Conservation (phyloP, 2,797 vertebrate species). For the Microcaecilia unicolor region DNA sequence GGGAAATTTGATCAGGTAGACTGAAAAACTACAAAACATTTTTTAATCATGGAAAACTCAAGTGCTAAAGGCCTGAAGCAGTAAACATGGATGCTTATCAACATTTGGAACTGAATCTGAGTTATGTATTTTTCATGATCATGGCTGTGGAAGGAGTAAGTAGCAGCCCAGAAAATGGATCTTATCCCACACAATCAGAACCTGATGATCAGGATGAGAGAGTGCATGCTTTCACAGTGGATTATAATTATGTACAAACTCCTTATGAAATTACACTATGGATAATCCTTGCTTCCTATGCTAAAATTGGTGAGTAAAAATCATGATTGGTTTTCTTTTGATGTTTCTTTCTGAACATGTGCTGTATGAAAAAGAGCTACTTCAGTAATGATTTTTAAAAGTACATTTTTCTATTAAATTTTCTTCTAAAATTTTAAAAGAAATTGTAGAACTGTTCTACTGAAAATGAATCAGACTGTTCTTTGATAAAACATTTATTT, state of each 20-base stretch:
- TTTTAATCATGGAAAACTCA: too few species aligned
- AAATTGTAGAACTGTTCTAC: too few species aligned
- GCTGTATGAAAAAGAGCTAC: too few species aligned
- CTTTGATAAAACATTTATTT: too few species aligned
- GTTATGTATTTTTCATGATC: constrained; percentile 13
- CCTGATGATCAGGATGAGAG: constrained; percentile 27
- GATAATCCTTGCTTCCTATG: constrained; percentile 86
- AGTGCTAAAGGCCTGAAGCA: not conserved
- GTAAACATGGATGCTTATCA: not conserved
- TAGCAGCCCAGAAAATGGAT: not conserved
- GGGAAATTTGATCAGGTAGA: not conserved
- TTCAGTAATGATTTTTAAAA: too few species aligned
- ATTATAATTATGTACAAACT: constrained; percentile 81
- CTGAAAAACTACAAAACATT: not conserved
- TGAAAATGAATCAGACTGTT: too few species aligned
- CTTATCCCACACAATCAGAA: not conserved
- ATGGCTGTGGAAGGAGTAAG: constrained; percentile 3
- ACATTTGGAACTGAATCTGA: not conserved
- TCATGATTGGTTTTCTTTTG: too few species aligned
- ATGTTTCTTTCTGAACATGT: too few species aligned
- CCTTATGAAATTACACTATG: constrained; percentile 90
- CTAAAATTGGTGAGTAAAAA: constrained; percentile 83
- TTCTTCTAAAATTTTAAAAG: too few species aligned
- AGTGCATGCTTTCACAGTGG: constrained; percentile 71
- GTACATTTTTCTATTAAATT: too few species aligned